Percentiles rank a stretch among this genome's conserved stretches.
phyloP scores from a whole-genome alignment of 1,140 invertebrate genomes.

The Anastrepha obliqua region DNA sequence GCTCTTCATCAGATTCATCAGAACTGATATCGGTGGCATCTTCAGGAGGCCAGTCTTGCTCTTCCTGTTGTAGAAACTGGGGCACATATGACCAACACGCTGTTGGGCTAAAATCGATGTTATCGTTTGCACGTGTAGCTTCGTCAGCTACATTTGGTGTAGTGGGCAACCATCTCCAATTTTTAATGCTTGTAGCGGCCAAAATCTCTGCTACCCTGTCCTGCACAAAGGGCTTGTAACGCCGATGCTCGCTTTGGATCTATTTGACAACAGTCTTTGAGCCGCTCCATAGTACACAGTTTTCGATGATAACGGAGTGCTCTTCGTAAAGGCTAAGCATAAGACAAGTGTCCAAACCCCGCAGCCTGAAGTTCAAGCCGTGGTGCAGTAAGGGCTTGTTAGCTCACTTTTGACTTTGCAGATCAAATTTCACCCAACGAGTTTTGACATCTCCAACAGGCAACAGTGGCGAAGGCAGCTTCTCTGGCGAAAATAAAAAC shows the following conservation, averaged over 20 bases:
- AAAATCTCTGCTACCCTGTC: constrained; percentile 63
- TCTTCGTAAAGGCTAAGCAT: constrained; percentile 38
- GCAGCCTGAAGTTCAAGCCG: not conserved
- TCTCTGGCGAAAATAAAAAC: constrained; percentile 31
- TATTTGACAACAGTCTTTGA: no score
- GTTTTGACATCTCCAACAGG: constrained; percentile 55
- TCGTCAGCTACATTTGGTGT: no score
- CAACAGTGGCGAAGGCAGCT: constrained; percentile 62
- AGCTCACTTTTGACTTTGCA: constrained; percentile 60
- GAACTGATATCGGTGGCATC: not conserved
- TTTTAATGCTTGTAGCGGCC: constrained; percentile 34
- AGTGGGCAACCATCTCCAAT: no score
- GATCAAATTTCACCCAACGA: constrained; percentile 61
- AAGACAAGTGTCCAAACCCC: constrained; percentile 59
- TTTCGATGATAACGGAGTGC: no score
- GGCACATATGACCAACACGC: constrained; percentile 6
- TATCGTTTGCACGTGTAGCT: no score
- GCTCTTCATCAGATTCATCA: not conserved
- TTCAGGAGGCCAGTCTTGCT: not conserved
- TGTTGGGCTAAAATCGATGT: not conserved
- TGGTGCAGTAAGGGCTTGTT: no score
- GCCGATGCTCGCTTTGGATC: no score
- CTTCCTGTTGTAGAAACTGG: not conserved
- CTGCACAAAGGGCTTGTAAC: no score
- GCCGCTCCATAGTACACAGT: no score